phyloP scores from a whole-genome alignment of 2,888 invertebrate genomes.

The Therioaphis trifolii region DNA sequence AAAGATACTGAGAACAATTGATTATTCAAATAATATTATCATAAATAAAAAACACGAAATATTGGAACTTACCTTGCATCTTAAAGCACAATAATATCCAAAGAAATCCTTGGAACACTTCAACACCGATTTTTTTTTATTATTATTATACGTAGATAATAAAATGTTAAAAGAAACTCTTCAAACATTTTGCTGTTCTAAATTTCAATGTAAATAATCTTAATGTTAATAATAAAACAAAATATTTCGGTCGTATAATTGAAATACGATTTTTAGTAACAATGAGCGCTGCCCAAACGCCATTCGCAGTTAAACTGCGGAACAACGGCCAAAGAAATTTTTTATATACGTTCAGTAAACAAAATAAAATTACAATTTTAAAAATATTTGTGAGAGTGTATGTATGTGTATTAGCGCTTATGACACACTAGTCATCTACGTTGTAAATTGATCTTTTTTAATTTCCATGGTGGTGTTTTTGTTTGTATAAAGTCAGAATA shows the following conservation, averaged over 20 bases:
- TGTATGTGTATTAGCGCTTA: neutral
- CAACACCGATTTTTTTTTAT: neutral
- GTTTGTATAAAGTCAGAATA: constrained; percentile 42
- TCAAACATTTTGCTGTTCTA: too few species aligned
- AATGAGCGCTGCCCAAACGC: constrained; percentile 6
- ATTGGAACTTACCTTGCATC: constrained; percentile 39
- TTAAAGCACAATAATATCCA: constrained; percentile 37
- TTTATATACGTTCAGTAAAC: constrained; percentile 17
- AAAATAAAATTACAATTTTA: constrained; percentile 21
- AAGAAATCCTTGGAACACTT: neutral
- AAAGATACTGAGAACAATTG: too few species aligned
- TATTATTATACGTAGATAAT: neutral
- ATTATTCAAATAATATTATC: too few species aligned
- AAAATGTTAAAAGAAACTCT: neutral
- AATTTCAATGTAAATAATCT: neutral
- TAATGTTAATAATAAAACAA: neutral
- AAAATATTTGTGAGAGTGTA: neutral
- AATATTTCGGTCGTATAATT: neutral
- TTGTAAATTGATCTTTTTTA: constrained; percentile 46
- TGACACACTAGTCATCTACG: neutral
- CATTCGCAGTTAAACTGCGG: constrained; percentile 33
- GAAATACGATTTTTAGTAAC: neutral
- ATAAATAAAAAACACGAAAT: neutral
- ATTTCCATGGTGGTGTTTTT: constrained; percentile 11
- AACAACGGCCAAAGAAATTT: constrained; percentile 31